These are phyloP conservation scores for Ifrita kowaldi DNA, from an alignment of 2,113 vertebrate species.

Conservation along the genomic window DNA sequence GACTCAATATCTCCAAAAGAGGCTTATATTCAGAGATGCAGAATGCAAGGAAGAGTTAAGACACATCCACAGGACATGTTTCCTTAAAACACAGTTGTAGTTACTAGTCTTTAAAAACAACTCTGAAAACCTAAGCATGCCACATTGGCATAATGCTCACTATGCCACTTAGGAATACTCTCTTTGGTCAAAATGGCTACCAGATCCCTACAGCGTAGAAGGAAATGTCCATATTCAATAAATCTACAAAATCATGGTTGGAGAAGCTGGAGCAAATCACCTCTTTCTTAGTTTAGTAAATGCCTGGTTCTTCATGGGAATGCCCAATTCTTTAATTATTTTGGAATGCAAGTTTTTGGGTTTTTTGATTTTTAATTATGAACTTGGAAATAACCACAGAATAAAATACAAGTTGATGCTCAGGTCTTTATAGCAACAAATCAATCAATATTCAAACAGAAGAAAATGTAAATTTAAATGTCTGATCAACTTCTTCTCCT, in stretches of 20 bases:
- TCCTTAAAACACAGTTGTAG: not conserved
- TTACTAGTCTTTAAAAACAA: not conserved
- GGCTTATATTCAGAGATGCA: not conserved
- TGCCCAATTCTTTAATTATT: not conserved
- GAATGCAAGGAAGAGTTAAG: not conserved
- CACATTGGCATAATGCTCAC: not conserved
- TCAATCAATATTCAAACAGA: constrained; percentile 2
- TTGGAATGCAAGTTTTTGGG: not conserved
- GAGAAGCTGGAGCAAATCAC: not conserved
- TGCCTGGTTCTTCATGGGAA: not conserved
- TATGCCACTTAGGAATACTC: not conserved
- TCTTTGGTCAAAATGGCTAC: not conserved
- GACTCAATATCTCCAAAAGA: not conserved
- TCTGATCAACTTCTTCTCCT: constrained; percentile 9
- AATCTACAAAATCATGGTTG: not conserved
- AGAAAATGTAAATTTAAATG: not conserved
- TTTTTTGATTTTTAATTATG: not conserved
- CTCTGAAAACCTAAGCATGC: not conserved
- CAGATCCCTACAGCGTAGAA: not conserved
- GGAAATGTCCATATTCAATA: not conserved
- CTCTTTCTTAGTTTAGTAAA: not conserved
- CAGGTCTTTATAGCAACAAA: constrained; percentile 55
- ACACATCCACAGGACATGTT: not conserved
- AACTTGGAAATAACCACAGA: constrained; percentile 43
- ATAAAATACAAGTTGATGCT: constrained; percentile 21